phyloP scores from a whole-genome alignment of 2,888 invertebrate species.

The Apamea epomidion region DNA sequence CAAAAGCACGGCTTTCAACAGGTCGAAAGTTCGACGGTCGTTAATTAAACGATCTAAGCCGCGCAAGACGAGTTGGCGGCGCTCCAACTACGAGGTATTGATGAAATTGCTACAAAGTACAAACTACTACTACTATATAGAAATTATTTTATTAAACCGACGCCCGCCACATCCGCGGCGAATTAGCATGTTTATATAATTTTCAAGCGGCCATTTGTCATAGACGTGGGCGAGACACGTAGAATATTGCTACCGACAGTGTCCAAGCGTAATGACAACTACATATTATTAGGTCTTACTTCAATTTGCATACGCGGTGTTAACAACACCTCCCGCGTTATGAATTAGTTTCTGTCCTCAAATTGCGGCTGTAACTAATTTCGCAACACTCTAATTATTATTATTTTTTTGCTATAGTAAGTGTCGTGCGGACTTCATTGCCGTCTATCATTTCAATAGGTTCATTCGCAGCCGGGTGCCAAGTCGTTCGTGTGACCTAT shows the following conservation, averaged over 20 bases:
- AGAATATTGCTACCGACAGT: slow-evolving; percentile 69
- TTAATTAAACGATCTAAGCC: slow-evolving; percentile 90
- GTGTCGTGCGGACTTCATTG: slow-evolving; percentile 84
- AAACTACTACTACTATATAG: slow-evolving; percentile 79
- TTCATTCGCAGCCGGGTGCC: slow-evolving; percentile 78
- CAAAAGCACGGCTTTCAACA: slow-evolving; percentile 88
- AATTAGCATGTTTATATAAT: slow-evolving; percentile 81
- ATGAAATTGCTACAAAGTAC: slow-evolving; percentile 86
- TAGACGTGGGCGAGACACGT: slow-evolving; percentile 72
- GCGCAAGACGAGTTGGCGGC: slow-evolving; percentile 83
- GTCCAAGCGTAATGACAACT: slow-evolving; percentile 53
- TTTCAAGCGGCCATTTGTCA: slow-evolving; percentile 77
- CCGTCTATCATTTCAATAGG: slow-evolving; percentile 81
- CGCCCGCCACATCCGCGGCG: slow-evolving; percentile 71
- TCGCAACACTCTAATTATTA: slow-evolving; percentile 78
- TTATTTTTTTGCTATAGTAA: slow-evolving; percentile 73
- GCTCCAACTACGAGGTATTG: slow-evolving; percentile 84
- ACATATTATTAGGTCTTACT: slow-evolving; percentile 75
- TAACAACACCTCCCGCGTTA: slow-evolving; percentile 73
- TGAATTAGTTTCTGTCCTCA: slow-evolving; percentile 77
- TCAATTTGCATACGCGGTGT: slow-evolving; percentile 76
- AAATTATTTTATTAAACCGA: slow-evolving; percentile 79
- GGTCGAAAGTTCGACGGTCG: slow-evolving; percentile 89
- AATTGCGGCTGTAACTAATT: slow-evolving; percentile 81
- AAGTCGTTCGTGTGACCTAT: slow-evolving; percentile 86